Percentiles rank a stretch among this genome's conserved stretches.
Evolutionary conservation across 30 jellyfish, hydroid and myxozoan genomes (phyloP).

Genomic region (Pseudorhiza aurosa): DNA sequence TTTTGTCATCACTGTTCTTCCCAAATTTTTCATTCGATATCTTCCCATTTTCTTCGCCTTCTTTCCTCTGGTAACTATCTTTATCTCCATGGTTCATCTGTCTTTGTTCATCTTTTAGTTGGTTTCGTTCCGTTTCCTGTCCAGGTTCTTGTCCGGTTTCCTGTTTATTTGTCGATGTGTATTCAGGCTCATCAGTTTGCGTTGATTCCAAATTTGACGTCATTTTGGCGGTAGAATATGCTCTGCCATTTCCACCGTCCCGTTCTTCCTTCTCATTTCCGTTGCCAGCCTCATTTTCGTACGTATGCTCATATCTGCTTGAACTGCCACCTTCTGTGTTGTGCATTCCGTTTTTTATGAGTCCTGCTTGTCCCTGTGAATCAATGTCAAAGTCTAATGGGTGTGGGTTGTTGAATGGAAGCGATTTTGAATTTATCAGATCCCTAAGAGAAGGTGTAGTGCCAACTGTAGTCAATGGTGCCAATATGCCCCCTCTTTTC

Average conservation of each 20-base stretch:
- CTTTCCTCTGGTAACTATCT: neutral
- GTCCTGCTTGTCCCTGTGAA: conserved; percentile 18
- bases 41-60: neutral
- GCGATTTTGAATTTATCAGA: conserved; percentile 13
- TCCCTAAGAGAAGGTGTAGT: conserved; percentile 20
- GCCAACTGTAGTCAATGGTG: conserved; percentile 15
- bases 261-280: conserved; percentile 35
- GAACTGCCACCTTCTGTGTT: neutral
- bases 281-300: conserved; percentile 21
- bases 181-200: conserved; percentile 69
- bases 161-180: conserved; percentile 34
- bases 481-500: conserved; percentile 46
- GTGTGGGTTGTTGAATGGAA: conserved; percentile 62
- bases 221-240: conserved; percentile 10
- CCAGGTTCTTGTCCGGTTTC: neutral
- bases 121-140: neutral
- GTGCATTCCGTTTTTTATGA: neutral
- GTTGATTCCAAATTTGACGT: conserved; percentile 43
- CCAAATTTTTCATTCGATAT: neutral
- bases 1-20: neutral
- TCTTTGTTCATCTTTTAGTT: neutral
- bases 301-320: conserved; percentile 33
- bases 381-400: conserved; percentile 53
- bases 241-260: conserved; percentile 15
- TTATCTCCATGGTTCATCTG: neutral